phyloP scores from a whole-genome alignment of 1,140 invertebrate genomes.

The Orchestia grillus region DNA sequence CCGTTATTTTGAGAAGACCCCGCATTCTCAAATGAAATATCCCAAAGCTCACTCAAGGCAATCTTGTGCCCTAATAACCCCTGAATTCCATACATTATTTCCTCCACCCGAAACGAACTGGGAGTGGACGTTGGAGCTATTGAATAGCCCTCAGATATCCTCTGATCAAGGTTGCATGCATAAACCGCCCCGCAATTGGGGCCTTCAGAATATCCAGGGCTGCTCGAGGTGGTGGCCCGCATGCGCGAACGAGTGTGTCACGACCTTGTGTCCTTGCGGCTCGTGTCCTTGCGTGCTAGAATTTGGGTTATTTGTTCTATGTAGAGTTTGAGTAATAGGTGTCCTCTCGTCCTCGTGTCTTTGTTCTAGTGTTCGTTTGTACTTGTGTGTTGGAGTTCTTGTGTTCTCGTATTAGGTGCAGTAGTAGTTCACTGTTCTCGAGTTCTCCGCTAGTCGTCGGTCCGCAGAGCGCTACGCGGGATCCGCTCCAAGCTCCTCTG shows the following conservation, averaged over 20 bases:
- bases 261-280: not conserved
- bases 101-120: not conserved
- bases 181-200: not conserved
- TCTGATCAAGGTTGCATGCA: conserved; percentile 7
- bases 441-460: not conserved
- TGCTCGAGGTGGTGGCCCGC: not conserved
- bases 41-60: not conserved
- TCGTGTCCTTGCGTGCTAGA: not conserved
- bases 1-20: not conserved
- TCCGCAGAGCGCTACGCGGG: not conserved
- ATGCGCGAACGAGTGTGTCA: not conserved
- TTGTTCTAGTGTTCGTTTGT: too few species aligned
- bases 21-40: not conserved
- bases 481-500: not conserved
- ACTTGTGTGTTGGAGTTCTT: not conserved
- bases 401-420: not conserved
- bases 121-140: not conserved
- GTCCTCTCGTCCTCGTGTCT: too few species aligned
- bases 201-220: not conserved
- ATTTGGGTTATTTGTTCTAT: not conserved
- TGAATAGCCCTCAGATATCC: not conserved
- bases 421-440: not conserved
- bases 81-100: not conserved
- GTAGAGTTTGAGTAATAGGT: too few species aligned
- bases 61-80: not conserved